phyloP scores from a whole-genome alignment of 2,888 invertebrate genomes.

The Mystacides longicornis region DNA sequence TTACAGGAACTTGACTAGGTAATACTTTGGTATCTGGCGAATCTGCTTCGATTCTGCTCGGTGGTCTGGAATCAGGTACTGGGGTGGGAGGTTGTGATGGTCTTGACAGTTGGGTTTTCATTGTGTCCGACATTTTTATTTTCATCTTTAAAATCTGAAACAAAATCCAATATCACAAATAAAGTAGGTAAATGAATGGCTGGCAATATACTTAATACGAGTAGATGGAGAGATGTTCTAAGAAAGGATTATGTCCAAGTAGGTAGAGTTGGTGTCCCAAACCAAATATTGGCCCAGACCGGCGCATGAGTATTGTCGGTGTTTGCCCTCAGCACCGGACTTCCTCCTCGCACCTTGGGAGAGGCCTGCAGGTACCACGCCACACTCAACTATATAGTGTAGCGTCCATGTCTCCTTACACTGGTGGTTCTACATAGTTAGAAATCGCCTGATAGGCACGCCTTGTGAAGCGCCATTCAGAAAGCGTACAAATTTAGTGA shows the following conservation, averaged over 20 bases:
- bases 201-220: not conserved
- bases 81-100: conserved; percentile 11
- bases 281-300: not conserved
- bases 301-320: not conserved
- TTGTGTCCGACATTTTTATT: conserved; percentile 20
- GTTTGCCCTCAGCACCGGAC: not conserved
- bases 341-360: not conserved
- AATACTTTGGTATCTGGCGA: not conserved
- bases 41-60: conserved; percentile 5
- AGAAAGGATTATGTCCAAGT: not conserved
- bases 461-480: no score
- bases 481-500: no score
- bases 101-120: conserved; percentile 1
- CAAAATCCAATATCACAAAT: not conserved
- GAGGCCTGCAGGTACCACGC: no score
- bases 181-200: not conserved
- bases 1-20: not conserved
- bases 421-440: no score
- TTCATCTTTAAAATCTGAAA: conserved; percentile 20
- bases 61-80: conserved; percentile 1
- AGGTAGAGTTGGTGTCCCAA: not conserved
- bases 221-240: not conserved
- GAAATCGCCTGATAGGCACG: no score
- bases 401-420: no score
- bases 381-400: no score